Percentiles rank a stretch among this genome's conserved stretches.
phyloP scores from a whole-genome alignment of 2,113 vertebrate species.

The Hemibates koningsi region DNA sequence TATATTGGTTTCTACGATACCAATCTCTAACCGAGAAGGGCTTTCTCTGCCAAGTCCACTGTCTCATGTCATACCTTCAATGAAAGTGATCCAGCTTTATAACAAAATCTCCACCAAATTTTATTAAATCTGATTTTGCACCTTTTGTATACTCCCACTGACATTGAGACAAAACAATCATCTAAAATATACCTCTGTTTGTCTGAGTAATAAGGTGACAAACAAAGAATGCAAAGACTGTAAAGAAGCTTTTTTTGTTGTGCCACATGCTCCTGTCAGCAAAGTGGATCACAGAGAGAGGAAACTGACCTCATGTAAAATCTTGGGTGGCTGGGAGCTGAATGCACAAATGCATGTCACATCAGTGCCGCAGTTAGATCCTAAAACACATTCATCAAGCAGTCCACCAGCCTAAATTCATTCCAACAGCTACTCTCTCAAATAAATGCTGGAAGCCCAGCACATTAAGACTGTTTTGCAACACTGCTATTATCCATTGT shows the following conservation, averaged over 20 bases:
- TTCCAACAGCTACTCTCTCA: not conserved
- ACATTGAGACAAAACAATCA: not conserved
- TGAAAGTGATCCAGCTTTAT: not conserved
- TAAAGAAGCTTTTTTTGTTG: not conserved
- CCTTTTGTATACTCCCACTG: not conserved
- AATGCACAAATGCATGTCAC: not conserved
- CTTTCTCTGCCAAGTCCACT: not conserved
- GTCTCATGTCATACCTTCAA: not conserved
- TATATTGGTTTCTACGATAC: not conserved
- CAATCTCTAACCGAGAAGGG: not conserved
- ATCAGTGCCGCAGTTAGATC: not conserved
- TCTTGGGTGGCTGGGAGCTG: not conserved
- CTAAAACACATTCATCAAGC: not conserved
- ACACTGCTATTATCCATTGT: not conserved
- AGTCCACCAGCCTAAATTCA: not conserved
- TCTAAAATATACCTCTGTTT: not conserved
- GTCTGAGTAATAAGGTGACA: not conserved
- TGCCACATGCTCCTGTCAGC: not conserved
- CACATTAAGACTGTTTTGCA: not conserved
- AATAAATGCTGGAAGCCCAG: not conserved
- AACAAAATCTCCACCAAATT: not conserved
- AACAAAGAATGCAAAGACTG: not conserved
- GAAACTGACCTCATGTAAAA: not conserved
- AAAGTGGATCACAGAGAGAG: not conserved
- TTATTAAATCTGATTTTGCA: not conserved